Evolutionary conservation across 2,888 invertebrate species (phyloP).

Genomic region (Machimus atricapillus): DNA sequence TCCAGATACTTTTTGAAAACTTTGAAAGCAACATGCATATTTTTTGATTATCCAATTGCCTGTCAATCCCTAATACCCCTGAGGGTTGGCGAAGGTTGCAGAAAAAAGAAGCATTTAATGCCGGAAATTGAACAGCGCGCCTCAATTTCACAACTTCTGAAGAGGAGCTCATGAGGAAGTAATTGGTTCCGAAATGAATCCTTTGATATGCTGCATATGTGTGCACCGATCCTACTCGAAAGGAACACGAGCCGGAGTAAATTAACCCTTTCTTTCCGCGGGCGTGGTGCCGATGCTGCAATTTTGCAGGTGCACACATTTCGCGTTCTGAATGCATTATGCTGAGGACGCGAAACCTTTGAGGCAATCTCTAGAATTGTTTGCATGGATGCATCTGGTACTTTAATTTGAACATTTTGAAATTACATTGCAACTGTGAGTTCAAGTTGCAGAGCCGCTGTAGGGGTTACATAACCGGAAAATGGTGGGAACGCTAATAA

Average conservation of each 20-base stretch:
- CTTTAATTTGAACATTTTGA: not conserved
- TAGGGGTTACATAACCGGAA: not conserved
- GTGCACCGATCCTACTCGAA: not conserved
- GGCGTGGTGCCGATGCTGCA: not conserved
- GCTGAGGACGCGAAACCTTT: not conserved
- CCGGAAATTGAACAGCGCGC: not conserved
- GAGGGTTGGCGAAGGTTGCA: not conserved
- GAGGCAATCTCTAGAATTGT: not conserved
- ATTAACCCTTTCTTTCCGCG: not conserved
- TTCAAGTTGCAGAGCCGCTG: not conserved
- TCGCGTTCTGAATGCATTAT: not conserved
- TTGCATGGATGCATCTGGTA: not conserved
- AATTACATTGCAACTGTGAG: not conserved
- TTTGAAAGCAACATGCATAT: not conserved
- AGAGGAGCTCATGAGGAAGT: not conserved
- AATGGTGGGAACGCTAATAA: not conserved
- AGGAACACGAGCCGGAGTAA: not conserved
- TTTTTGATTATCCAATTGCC: not conserved
- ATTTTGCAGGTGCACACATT: not conserved
- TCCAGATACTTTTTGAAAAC: not conserved
- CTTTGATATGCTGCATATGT: constrained; percentile 13
- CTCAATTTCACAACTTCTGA: not conserved
- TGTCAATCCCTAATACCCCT: not conserved
- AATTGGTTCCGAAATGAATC: not conserved
- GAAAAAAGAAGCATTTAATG: not conserved